Evolutionary conservation across 1,140 invertebrate species (phyloP).

Genomic region (Bombus confusus): DNA sequence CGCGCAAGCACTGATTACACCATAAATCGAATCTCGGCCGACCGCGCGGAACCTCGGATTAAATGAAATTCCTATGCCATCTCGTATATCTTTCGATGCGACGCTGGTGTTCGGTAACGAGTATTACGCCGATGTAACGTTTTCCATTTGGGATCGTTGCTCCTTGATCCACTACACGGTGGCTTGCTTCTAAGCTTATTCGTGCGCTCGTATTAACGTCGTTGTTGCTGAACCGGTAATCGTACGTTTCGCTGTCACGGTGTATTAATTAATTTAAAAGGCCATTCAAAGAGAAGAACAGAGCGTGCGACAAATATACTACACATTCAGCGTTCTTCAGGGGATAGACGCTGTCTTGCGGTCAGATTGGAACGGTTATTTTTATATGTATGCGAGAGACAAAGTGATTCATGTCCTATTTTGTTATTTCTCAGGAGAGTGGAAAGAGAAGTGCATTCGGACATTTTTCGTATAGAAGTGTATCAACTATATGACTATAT

Average conservation of each 20-base stretch:
- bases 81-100: slow-evolving; percentile 78
- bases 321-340: not conserved
- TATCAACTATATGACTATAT: too few species aligned
- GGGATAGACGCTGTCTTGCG: not conserved
- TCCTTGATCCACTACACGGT: slow-evolving; percentile 28
- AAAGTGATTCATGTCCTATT: not conserved
- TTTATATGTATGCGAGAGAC: not conserved
- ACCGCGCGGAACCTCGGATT: slow-evolving; percentile 76
- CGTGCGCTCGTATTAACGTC: not conserved
- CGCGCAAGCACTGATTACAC: slow-evolving; percentile 77
- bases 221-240: not conserved
- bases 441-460: not conserved
- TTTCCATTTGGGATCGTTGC: slow-evolving; percentile 48
- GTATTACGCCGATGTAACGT: slow-evolving; percentile 61
- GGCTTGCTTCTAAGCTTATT: not conserved
- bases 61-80: slow-evolving; percentile 80
- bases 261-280: slow-evolving; percentile 25
- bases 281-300: not conserved
- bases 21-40: slow-evolving; percentile 81
- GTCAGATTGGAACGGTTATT: slow-evolving; percentile 16
- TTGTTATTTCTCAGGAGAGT: not conserved
- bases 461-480: too few species aligned
- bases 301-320: not conserved
- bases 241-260: slow-evolving; percentile 3
- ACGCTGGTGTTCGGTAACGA: slow-evolving; percentile 73